phyloP scores from a whole-genome alignment of 2,797 vertebrate species.

The Hyperoplus immaculatus region DNA sequence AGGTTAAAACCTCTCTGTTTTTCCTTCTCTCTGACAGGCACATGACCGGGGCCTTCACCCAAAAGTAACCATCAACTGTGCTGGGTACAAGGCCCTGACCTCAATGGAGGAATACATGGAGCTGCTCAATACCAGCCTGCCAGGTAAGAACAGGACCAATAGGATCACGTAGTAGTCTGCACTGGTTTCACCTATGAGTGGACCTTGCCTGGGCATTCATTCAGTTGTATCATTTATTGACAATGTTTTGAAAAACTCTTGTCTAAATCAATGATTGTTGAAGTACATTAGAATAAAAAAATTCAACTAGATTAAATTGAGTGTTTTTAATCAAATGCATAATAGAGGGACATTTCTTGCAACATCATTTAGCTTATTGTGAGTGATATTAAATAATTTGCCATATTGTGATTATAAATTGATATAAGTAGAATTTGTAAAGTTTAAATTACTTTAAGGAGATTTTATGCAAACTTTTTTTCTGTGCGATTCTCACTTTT shows the following conservation, averaged over 20 bases:
- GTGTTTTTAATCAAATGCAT: too few species aligned
- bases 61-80: slow-evolving; percentile 90
- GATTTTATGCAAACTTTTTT: neutral
- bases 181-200: too few species aligned
- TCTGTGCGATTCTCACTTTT: neutral
- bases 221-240: neutral
- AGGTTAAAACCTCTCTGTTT: neutral
- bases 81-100: slow-evolving; percentile 92
- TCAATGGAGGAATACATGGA: slow-evolving; percentile 94
- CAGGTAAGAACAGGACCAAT: slow-evolving; percentile 82
- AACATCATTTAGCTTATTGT: too few species aligned
- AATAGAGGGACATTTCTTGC: too few species aligned
- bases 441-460: too few species aligned
- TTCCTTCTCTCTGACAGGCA: slow-evolving; percentile 79
- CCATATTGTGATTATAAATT: too few species aligned
- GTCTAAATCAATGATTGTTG: too few species aligned
- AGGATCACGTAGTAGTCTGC: neutral
- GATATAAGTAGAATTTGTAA: too few species aligned
- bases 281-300: too few species aligned
- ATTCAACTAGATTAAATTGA: too few species aligned
- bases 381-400: too few species aligned
- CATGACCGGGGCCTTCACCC: slow-evolving; percentile 89
- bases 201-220: neutral
- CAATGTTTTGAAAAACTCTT: neutral
- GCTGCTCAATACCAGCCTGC: slow-evolving; percentile 89